These are phyloP conservation scores for Casuarius casuarius DNA, from an alignment of 2,113 vertebrate genomes.

Conservation along the genomic window DNA sequence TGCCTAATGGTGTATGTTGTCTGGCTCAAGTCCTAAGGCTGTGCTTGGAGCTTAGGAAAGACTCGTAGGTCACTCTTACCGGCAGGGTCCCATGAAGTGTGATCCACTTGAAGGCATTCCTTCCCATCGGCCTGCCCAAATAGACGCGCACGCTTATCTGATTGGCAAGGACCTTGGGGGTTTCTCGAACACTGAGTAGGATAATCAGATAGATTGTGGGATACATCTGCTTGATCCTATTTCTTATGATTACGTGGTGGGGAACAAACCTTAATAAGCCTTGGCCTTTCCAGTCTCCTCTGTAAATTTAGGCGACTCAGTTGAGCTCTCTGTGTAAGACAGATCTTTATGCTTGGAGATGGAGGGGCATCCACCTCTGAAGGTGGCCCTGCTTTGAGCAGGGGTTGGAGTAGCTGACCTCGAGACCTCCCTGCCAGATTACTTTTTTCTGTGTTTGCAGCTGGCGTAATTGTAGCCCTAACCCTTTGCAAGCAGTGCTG, in stretches of 20 bases:
- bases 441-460: conserved; percentile 44
- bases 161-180: conserved; percentile 52
- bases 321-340: conserved; percentile 20
- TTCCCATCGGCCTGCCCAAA: background rate
- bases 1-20: background rate
- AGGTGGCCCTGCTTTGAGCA: conserved; percentile 56
- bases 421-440: conserved; percentile 41
- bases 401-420: conserved; percentile 60
- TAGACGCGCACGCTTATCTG: background rate
- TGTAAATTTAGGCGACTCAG: conserved; percentile 55
- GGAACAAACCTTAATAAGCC: conserved; percentile 62
- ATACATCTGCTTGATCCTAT: conserved; percentile 66
- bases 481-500: conserved; percentile 40
- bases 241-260: conserved; percentile 46
- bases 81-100: background rate
- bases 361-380: conserved; percentile 58
- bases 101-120: background rate
- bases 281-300: conserved; percentile 60
- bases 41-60: background rate
- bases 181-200: conserved; percentile 47
- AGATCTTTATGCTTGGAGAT: conserved; percentile 23
- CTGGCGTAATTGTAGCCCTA: conserved; percentile 58
- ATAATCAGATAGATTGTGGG: conserved; percentile 66
- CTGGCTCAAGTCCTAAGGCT: background rate
- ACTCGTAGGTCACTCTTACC: accelerated